A percentile compares a stretch with the other conserved stretches of the same genome.
phyloP scores from a whole-genome alignment of 2,113 vertebrate species.

The Romanogobio albipinnatus region DNA sequence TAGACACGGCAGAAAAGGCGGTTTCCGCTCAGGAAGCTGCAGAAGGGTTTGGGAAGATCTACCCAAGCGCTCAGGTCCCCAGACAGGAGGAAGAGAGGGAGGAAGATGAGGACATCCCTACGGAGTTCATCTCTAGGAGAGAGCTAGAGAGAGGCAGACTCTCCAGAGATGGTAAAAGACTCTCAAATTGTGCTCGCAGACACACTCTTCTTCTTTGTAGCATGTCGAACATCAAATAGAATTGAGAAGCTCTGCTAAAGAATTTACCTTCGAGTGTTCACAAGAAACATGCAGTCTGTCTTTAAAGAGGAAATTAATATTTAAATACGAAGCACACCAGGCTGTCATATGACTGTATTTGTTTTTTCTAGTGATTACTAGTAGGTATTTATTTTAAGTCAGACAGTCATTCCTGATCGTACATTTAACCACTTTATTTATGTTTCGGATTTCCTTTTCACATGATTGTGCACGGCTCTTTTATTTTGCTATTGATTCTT shows the following conservation, averaged over 20 bases:
- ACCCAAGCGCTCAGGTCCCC: conserved; percentile 78
- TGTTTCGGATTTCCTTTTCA: not conserved
- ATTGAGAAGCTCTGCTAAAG: not conserved
- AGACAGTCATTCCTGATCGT: not conserved
- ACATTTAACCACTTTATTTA: not conserved
- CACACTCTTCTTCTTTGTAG: not conserved
- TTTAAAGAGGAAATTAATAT: conserved; percentile 31
- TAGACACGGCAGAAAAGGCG: conserved; percentile 37
- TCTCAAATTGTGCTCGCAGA: not conserved
- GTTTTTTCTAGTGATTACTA: not conserved
- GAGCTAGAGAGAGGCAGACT: conserved; percentile 90
- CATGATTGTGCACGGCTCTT: conserved; percentile 37
- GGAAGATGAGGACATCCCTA: conserved; percentile 82
- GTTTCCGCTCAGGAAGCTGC: conserved; percentile 45
- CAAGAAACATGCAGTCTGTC: not conserved
- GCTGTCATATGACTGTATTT: not conserved
- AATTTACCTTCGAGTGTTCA: not conserved
- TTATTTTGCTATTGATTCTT: not conserved
- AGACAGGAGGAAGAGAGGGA: conserved; percentile 80
- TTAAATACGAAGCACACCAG: not conserved
- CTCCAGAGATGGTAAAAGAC: conserved; percentile 85
- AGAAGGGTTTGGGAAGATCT: conserved; percentile 94
- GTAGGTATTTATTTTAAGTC: not conserved
- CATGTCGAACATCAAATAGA: conserved; percentile 16
- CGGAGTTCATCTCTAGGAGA: conserved; percentile 89